These are phyloP conservation scores for Trachurus trachurus DNA, from an alignment of 2,797 vertebrate species.

Conservation along the genomic window DNA sequence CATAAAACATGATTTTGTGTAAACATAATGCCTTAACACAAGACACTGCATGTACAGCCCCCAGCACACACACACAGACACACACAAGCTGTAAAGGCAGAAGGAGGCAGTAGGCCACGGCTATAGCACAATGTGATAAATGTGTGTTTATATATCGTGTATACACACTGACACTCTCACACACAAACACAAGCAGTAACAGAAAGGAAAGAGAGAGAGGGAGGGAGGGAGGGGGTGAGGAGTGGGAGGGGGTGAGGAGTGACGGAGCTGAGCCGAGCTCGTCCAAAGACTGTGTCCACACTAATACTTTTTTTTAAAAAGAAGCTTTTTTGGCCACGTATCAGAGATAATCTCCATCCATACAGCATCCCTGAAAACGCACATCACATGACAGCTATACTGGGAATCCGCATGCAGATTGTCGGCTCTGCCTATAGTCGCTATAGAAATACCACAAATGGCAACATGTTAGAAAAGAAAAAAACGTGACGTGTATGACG, in stretches of 20 bases:
- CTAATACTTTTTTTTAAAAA: no score
- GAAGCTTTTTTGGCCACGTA: no score
- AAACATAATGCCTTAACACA: constrained; percentile 43
- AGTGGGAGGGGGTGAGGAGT: neutral
- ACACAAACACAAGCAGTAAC: neutral
- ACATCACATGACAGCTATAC: no score
- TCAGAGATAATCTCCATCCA: no score
- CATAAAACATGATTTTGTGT: constrained; percentile 64
- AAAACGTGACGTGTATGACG: no score
- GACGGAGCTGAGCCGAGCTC: neutral
- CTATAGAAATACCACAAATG: no score
- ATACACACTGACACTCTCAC: constrained; percentile 4
- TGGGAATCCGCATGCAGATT: no score
- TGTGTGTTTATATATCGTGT: constrained; percentile 43
- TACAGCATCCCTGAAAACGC: no score
- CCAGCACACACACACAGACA: neutral
- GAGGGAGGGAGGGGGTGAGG: neutral
- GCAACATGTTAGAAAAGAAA: no score
- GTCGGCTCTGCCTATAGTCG: no score
- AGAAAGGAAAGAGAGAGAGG: constrained; percentile 5
- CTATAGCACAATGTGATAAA: constrained; percentile 41
- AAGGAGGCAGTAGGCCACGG: constrained; percentile 15
- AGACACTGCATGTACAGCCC: constrained; percentile 4
- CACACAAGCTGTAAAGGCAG: constrained; percentile 1
- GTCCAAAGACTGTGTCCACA: no score